phyloP scores from a whole-genome alignment of 64 coral and sea anemone genomes.

The Trachythela sp. region DNA sequence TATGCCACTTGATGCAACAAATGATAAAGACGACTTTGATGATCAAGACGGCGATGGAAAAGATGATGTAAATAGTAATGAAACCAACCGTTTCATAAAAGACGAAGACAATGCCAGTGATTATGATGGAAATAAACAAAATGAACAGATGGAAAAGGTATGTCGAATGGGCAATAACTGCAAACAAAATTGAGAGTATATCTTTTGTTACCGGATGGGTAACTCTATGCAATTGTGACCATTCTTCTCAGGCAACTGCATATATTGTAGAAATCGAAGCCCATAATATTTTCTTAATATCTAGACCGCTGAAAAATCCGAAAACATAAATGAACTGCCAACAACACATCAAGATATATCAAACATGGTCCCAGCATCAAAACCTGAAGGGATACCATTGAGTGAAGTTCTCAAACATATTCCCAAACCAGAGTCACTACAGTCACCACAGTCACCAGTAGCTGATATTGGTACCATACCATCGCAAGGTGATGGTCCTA shows the following conservation, averaged over 20 bases:
- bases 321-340: not conserved
- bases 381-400: not conserved
- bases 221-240: too few species aligned
- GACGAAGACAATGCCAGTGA: not conserved
- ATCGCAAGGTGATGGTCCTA: not conserved
- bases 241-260: too few species aligned
- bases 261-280: too few species aligned
- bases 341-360: not conserved
- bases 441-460: too few species aligned
- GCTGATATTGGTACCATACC: not conserved
- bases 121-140: not conserved
- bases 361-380: not conserved
- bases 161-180: not conserved
- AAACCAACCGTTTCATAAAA: not conserved
- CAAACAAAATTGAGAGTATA: not conserved
- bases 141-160: not conserved
- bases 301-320: not conserved
- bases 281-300: too few species aligned
- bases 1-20: slow-evolving; percentile 1
- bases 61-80: too few species aligned
- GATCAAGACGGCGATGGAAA: not conserved
- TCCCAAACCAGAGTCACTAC: not conserved
- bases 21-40: not conserved
- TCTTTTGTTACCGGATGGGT: not conserved
- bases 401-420: not conserved